Percentiles rank a stretch among this genome's conserved stretches.
These are phyloP conservation scores for Criorhina ranunculi DNA, from an alignment of 2,888 invertebrate species.

Conservation along the genomic window DNA sequence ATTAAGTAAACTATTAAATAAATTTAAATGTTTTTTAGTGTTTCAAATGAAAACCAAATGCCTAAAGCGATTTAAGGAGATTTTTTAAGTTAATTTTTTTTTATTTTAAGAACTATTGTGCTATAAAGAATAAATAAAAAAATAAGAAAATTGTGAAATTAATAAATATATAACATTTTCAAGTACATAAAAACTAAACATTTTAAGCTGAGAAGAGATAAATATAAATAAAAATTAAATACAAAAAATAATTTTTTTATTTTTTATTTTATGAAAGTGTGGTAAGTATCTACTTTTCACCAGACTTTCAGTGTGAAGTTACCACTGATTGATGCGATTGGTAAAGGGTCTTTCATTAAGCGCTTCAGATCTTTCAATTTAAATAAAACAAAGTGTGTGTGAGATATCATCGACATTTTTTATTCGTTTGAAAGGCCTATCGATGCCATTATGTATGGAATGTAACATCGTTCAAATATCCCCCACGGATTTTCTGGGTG, in stretches of 20 bases:
- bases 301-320: no score
- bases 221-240: constrained; percentile 13
- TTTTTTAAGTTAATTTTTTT: constrained; percentile 6
- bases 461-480: no score
- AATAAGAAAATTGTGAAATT: no score
- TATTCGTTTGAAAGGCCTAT: no score
- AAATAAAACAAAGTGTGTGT: no score
- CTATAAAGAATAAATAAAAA: constrained; percentile 17
- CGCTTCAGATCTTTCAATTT: no score
- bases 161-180: constrained; percentile 15
- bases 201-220: neutral
- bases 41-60: constrained; percentile 43
- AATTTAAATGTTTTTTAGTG: neutral
- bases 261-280: neutral
- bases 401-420: no score
- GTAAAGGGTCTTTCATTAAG: no score
- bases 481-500: no score
- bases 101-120: constrained; percentile 17
- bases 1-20: constrained; percentile 12
- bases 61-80: constrained; percentile 26
- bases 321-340: no score
- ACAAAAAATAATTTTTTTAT: neutral
- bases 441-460: no score
- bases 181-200: constrained; percentile 8
- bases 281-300: no score